Conservation (phyloP, 2,888 invertebrate species). For the Yponomeuta plumbellus region DNA sequence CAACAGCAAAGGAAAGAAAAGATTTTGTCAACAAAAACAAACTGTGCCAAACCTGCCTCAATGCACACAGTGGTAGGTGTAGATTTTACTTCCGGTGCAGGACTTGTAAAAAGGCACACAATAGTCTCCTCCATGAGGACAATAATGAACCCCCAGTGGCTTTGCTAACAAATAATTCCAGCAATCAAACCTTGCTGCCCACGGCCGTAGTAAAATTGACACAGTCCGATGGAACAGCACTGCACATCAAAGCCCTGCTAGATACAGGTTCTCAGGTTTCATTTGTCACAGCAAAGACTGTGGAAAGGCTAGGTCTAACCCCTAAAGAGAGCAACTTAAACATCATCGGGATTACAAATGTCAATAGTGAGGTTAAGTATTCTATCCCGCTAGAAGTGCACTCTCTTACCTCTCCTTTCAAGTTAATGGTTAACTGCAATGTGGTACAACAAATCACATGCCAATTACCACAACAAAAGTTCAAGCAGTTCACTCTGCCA, state of each 20-base stretch:
- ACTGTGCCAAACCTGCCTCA: conserved; percentile 3
- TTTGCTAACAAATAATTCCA: neutral
- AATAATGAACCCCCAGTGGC: neutral
- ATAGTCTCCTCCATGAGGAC: conserved; percentile 1
- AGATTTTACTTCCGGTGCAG: conserved; percentile 3
- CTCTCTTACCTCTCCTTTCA: conserved; percentile 16
- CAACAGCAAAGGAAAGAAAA: neutral
- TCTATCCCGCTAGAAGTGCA: conserved; percentile 18
- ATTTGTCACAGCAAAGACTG: conserved; percentile 8
- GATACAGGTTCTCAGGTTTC: conserved; percentile 8
- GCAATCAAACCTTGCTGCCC: conserved; percentile 10
- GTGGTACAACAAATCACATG: conserved; percentile 25
- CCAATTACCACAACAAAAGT: conserved; percentile 22
- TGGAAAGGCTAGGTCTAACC: neutral
- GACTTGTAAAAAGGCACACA: conserved; percentile 11
- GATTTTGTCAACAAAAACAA: conserved; percentile 11
- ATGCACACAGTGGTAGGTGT: neutral
- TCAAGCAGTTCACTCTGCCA: conserved; percentile 20
- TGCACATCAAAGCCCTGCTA: conserved; percentile 7
- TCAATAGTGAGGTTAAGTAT: neutral
- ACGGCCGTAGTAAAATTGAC: conserved; percentile 9
- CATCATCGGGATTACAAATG: neutral
- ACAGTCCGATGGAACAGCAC: neutral
- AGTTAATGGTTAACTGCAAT: conserved; percentile 19
- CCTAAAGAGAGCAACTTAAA: neutral